Evolutionary conservation across 30 jellyfish, hydroid and myxozoan species (phyloP), one percentile per base, ranked within the genome.

Genomic region (Aurelia sp.): DNA sequence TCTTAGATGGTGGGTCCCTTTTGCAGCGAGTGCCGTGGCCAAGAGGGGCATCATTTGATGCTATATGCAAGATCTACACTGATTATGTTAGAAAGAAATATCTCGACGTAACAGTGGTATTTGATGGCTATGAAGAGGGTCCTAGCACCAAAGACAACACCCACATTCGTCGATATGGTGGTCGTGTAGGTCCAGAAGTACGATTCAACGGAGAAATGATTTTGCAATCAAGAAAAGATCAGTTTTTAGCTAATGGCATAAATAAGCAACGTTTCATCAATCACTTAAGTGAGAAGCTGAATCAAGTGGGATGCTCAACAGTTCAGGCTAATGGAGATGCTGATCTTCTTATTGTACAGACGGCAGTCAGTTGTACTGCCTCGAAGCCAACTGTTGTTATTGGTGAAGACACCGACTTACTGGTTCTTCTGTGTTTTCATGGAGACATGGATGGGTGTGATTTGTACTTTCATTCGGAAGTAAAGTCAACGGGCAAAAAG

Each of bases 351-450:
- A 76, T 87, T 65, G 85, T 68, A 19, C 72, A 65, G 76, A 57
- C 86, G 12, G 80, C 96, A 21, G 69, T 63, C 62, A 60, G 33
- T 11, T 27, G 78, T 8, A 8, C 96, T n/a, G 30, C 84, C 51
- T 27, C 41, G 0, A 33, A 27, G 21, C 68, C 68, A 44, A 86
- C 96, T 44, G 78, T 67, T 15, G 64, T 86, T 27, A 53, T 66
- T 1, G 96, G 84, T 30, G 96, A 86, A 33, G 96, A 76, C 65
- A 81, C 91, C 51, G 78, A 64, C 69, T 41, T 87, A 35, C 81
- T 87, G 59, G 81, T 87, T 66, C 87, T 87, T 38, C 87, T 87
- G 30, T 69, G 58, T 19, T 77, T 31, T 61, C 86, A 87, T 76
- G 86, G 73, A 66, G 74, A 76, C 62, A 24, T 78, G 58, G 86